A percentile compares a stretch with the other conserved stretches of the same genome.
Evolutionary conservation across 2,888 invertebrate genomes (phyloP).

Genomic region (Dioctria linearis): DNA sequence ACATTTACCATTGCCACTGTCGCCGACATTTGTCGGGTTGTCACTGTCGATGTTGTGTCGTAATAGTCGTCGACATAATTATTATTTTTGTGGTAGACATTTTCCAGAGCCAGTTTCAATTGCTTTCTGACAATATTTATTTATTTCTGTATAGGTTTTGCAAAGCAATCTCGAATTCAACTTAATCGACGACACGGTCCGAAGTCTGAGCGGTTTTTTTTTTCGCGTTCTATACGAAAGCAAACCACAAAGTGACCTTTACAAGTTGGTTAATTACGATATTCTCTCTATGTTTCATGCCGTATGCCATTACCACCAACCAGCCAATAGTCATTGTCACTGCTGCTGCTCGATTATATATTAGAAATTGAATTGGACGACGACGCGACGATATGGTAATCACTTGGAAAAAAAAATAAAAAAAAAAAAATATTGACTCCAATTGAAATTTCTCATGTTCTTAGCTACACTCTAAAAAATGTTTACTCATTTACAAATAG

Average conservation of each 20-base stretch:
- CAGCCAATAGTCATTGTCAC: background rate
- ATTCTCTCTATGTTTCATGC: constrained; percentile 26
- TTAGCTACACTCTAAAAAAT: no score
- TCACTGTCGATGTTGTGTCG: background rate
- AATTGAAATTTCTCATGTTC: no score
- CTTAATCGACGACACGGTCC: background rate
- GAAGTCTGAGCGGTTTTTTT: constrained; percentile 13
- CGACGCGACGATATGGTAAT: background rate
- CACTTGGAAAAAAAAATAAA: no score
- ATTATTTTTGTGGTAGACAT: background rate
- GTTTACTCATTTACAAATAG: no score
- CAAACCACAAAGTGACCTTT: constrained; percentile 37
- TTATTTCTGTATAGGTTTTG: background rate
- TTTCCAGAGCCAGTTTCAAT: no score
- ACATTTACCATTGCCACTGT: background rate
- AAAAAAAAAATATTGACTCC: no score
- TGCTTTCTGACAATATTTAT: no score
- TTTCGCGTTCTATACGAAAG: constrained; percentile 3
- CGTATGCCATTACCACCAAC: background rate
- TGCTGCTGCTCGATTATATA: constrained; percentile 13
- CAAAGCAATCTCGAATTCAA: background rate
- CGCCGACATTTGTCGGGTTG: background rate
- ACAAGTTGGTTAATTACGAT: constrained; percentile 37
- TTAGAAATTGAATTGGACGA: constrained; percentile 15
- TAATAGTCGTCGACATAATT: background rate